Conservation (phyloP, 1,140 invertebrate genomes). For the Drosophila kurseongensis region DNA sequence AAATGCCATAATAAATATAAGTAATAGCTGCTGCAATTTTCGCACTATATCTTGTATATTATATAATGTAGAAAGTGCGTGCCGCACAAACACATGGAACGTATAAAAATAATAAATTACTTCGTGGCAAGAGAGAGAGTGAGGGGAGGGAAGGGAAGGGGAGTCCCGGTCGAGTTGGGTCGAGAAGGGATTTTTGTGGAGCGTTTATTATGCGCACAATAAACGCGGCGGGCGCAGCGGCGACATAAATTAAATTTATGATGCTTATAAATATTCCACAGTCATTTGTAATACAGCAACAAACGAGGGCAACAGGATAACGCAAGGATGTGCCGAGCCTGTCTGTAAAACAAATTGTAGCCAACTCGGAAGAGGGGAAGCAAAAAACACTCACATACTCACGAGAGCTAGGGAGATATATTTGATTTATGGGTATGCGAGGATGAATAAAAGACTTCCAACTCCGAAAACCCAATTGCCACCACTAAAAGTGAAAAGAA, state of each 20-base stretch:
- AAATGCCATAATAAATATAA: constrained; percentile 51
- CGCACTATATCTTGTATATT: constrained; percentile 54
- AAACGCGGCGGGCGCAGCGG: constrained; percentile 62
- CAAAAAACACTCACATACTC: constrained; percentile 13
- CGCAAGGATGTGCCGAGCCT: constrained; percentile 71
- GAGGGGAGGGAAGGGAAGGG: constrained; percentile 3
- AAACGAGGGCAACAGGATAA: constrained; percentile 65
- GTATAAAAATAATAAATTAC: constrained; percentile 57
- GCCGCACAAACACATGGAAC: constrained; percentile 47
- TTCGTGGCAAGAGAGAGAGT: neutral
- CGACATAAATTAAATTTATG: constrained; percentile 74
- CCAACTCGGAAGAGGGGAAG: constrained; percentile 40
- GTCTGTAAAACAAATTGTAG: constrained; percentile 73
- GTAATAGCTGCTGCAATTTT: constrained; percentile 60
- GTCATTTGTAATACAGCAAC: constrained; percentile 76
- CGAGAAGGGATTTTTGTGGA: constrained; percentile 74
- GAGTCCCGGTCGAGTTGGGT: constrained; percentile 35
- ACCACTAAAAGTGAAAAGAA: constrained; percentile 53
- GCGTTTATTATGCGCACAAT: constrained; percentile 83
- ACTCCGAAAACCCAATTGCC: constrained; percentile 36
- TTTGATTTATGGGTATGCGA: constrained; percentile 64
- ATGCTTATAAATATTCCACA: constrained; percentile 80
- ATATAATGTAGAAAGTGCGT: constrained; percentile 56
- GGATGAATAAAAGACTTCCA: constrained; percentile 49
- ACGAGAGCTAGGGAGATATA: constrained; percentile 43